Base-by-base conservation (phyloP, 2,797 vertebrate genomes). In the Sebastiscus tertius region DNA sequence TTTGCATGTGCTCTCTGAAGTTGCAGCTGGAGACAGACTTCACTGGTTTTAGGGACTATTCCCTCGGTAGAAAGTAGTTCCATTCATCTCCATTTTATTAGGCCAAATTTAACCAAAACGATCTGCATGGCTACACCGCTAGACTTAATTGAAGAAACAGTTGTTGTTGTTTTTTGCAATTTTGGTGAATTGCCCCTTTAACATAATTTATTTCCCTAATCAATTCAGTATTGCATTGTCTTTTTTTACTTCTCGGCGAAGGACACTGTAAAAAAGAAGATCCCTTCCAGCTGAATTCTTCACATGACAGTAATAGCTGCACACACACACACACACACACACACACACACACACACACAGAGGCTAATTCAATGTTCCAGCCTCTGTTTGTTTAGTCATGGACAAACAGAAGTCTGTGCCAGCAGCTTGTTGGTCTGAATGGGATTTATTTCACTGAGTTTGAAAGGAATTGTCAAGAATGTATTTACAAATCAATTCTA, bases 401-500 rank as follows among this genome's bases (percentile, higher is more conserved):
- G 72, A 84, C 79, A 80, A 85, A 88, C 82, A 83, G 71, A 81
- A 72, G 36, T 9, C 49, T 79, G 64, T 72, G 77, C 72, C 69
- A 76, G 79, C 54, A 77, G 77, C 77, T 77, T 78, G 66, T 77
- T 87, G 68, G 73, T 68, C 67, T 83, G 77, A 85, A 90, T 76
- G 42, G 61, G 75, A 81, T 85, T 89, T 72, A 83, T 80, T 85
- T 83, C 73, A 78, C 70, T 36, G 58, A 55, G 27, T 84, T 77
- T 72, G 79, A 85, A 84, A 79, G 69, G 64, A 89, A 82, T 81
- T 85, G 34, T 83, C 18, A 72, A 80, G 68, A 87, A 80, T 74
- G 52, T 84, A 72, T 83, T 80, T 85, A 85, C 75, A 89, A 88
- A 90, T 89, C 85, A 84, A 77, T 88, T 86, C 67, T 27, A 56